A percentile compares a stretch with the other conserved stretches of the same genome.
phyloP scores from a whole-genome alignment of 2,113 vertebrate species.

The Hippoglossus stenolepis region DNA sequence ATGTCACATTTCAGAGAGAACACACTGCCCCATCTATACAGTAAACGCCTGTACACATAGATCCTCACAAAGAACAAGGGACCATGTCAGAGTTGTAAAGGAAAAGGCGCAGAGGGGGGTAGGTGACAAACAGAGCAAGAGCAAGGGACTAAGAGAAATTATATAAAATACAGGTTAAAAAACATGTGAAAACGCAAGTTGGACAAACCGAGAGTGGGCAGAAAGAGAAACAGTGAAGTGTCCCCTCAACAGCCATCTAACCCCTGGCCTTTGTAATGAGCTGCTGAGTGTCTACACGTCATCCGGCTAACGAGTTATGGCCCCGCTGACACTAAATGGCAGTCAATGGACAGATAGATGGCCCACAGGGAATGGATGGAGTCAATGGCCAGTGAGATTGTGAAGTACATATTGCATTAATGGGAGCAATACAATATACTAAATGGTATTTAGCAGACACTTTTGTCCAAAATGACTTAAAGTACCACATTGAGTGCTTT shows the following conservation, averaged over 20 bases:
- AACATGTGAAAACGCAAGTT: conserved; percentile 1
- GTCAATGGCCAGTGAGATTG: conserved; percentile 66
- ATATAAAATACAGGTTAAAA: background rate
- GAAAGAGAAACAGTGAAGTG: conserved; percentile 42
- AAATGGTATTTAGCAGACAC: conserved; percentile 81
- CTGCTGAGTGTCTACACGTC: conserved; percentile 74
- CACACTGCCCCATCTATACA: background rate
- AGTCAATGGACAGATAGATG: conserved; percentile 77
- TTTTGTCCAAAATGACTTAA: conserved; percentile 70
- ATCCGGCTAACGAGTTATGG: conserved; percentile 72
- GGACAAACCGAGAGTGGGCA: conserved; percentile 19
- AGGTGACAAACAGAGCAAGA: background rate
- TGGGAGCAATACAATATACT: conserved; percentile 74
- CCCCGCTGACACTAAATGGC: conserved; percentile 75
- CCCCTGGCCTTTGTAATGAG: conserved; percentile 67
- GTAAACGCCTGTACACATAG: background rate
- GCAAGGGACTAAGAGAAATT: background rate
- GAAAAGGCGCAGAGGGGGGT: conserved; percentile 14
- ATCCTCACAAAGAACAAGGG: background rate
- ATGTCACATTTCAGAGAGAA: too few relatives aligned
- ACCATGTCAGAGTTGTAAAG: background rate
- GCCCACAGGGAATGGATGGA: conserved; percentile 71
- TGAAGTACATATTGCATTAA: conserved; percentile 72
- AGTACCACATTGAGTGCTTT: conserved; percentile 75
- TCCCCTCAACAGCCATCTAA: conserved; percentile 66